Base-by-base conservation (phyloP, 2,888 invertebrate species). In the Cephus pygmeus region DNA sequence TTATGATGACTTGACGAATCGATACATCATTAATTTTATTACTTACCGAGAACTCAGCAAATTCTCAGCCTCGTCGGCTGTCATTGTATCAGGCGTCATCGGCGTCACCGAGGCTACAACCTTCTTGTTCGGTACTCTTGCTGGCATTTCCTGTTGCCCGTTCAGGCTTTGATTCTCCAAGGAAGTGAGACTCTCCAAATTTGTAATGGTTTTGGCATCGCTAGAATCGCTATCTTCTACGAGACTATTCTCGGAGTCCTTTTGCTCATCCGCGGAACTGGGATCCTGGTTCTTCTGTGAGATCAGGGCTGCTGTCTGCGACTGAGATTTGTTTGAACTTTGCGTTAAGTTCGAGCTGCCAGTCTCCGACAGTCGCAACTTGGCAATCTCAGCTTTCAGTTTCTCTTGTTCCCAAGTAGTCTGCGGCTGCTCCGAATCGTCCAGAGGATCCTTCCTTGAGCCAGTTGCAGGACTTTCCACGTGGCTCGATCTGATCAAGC, bases 61-160 rank as follows among this genome's bases (percentile, higher is more conserved):
- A 92, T 96, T 95, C 91, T 97, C 97, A 23, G 97, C 97, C 92
- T 97, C 97, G 88, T 96, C 96, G 77, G 97, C 95, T 83, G 97
- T 97, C 97, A 96, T 96, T 89, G 94, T 90, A 91, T 94, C 92
- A 90, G 93, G 84, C 91, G 93, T 89, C 69, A 88, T 87, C 89
- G 86, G 78, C 69, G 81, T 81, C 73, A 83, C 77, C 80, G 86
- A 87, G 78, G 76, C 79, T 31, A 81, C 75, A 71, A 30, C 34
- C 12, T 73, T 40, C 69, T 69, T 78, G 15, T 75, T 11, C 75
- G 77, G 75, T 84, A 86, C 79, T 69, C 78, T 56, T 77, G 84
- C 23, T 75, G 82, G 71, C 31, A 23, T 80, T 80, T 89, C 86
- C 76, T 79, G 77, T 34, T 85, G 86, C 34, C 85, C 87, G 73